A percentile compares a stretch with the other conserved stretches of the same genome.
Conservation (phyloP, 1,140 invertebrate genomes). For the Bradynema listronoti region DNA sequence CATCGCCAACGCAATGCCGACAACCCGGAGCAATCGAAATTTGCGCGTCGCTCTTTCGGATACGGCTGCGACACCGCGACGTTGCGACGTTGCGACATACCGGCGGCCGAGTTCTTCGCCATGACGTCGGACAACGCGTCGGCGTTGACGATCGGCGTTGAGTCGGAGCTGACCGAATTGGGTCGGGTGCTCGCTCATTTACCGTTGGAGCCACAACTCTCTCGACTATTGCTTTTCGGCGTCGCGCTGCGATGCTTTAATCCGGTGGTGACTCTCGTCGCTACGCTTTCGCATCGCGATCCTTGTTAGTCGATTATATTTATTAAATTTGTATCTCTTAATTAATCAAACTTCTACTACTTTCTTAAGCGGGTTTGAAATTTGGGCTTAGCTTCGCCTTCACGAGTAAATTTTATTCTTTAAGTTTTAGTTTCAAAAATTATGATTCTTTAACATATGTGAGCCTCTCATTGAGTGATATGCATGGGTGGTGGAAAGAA, state of each 20-base stretch:
- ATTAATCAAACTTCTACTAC: slow-evolving; percentile 12
- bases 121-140: slow-evolving; percentile 1
- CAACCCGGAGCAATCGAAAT: slow-evolving; percentile 1
- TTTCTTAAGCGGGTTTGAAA: background rate
- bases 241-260: slow-evolving; percentile 85
- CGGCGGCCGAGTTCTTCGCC: background rate
- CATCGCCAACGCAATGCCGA: background rate
- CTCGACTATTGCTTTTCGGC: slow-evolving; percentile 79
- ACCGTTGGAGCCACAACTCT: slow-evolving; percentile 81
- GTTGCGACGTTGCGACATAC: background rate
- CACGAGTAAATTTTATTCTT: background rate
- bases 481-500: background rate
- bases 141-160: background rate
- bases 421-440: slow-evolving; percentile 5
- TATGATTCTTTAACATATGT: background rate
- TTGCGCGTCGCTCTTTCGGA: background rate
- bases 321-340: background rate
- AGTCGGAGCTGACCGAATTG: slow-evolving; percentile 71
- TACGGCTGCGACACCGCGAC: background rate
- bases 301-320: slow-evolving; percentile 61
- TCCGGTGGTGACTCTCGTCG: slow-evolving; percentile 84
- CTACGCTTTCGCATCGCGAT: slow-evolving; percentile 73
- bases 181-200: slow-evolving; percentile 79
- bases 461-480: background rate
- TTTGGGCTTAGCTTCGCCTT: background rate